Evolutionary conservation across 2,888 invertebrate species (phyloP).

Genomic region (Adelphocoris suturalis): DNA sequence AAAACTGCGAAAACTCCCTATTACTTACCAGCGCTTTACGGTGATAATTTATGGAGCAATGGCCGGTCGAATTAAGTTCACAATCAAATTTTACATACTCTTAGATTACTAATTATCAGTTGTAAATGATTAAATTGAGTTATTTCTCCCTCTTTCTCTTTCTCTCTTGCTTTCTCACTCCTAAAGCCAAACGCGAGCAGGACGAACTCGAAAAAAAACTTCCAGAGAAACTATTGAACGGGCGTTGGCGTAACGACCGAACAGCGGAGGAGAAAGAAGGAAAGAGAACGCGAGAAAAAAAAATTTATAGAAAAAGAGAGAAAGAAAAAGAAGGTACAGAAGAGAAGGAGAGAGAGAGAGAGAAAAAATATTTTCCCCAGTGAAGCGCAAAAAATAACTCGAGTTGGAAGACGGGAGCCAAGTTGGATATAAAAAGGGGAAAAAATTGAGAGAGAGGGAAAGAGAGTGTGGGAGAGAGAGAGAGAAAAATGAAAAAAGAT

Average conservation of each 20-base stretch:
- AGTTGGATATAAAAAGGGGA: slow-evolving; percentile 32
- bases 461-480: slow-evolving; percentile 52
- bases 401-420: slow-evolving; percentile 38
- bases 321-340: background rate
- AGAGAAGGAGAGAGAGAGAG: background rate
- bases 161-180: no score
- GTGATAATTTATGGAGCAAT: no score
- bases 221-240: slow-evolving; percentile 35
- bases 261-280: background rate
- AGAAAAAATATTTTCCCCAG: slow-evolving; percentile 37
- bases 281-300: background rate
- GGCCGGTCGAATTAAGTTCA: no score
- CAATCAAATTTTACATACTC: no score
- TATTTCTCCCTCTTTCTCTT: no score
- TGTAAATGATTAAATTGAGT: no score
- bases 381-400: background rate
- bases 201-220: background rate
- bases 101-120: no score
- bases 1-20: no score
- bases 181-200: no score
- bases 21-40: no score
- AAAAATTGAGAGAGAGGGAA: slow-evolving; percentile 40
- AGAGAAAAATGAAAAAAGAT: background rate
- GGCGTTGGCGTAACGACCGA: background rate
- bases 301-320: slow-evolving; percentile 8